Evolutionary conservation across 1,140 invertebrate genomes (phyloP).

Genomic region (Medauroidea extradentata): DNA sequence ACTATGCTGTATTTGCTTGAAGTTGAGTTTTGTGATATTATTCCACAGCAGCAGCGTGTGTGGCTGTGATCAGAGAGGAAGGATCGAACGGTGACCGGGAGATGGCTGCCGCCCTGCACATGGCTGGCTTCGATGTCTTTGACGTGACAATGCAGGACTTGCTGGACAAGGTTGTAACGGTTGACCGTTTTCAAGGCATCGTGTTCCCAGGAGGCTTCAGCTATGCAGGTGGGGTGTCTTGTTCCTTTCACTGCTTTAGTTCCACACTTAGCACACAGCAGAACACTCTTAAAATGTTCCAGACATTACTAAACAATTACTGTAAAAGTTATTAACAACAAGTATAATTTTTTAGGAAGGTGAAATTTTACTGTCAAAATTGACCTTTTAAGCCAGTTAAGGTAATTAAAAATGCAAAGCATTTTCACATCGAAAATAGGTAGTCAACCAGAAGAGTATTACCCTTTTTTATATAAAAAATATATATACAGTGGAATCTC

Average conservation of each 20-base stretch:
- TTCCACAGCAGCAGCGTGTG: constrained; percentile 49
- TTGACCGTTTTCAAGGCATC: constrained; percentile 81
- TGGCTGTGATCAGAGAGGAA: constrained; percentile 94
- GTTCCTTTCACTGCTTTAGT: not conserved
- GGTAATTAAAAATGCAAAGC: too few relatives aligned
- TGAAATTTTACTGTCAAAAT: too few relatives aligned
- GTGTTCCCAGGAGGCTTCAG: constrained; percentile 97
- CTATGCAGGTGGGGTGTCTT: constrained; percentile 69
- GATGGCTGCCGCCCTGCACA: constrained; percentile 90
- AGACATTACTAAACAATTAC: not conserved
- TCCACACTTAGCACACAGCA: not conserved
- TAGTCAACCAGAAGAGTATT: too few relatives aligned
- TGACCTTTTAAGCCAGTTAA: too few relatives aligned
- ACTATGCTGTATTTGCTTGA: too few relatives aligned
- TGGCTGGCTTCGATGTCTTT: constrained; percentile 88
- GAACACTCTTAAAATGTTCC: constrained; percentile 3
- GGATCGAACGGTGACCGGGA: constrained; percentile 95
- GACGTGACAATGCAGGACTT: constrained; percentile 92
- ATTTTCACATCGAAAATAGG: too few relatives aligned
- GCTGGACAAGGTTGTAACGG: constrained; percentile 57
- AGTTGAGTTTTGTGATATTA: too few relatives aligned
- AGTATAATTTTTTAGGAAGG: too few relatives aligned
- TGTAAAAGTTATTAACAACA: too few relatives aligned
- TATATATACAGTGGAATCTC: too few relatives aligned
- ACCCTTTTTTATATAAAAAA: too few relatives aligned